Conservation (phyloP, 2,888 invertebrate genomes). For the Leptura quadrifasciata region DNA sequence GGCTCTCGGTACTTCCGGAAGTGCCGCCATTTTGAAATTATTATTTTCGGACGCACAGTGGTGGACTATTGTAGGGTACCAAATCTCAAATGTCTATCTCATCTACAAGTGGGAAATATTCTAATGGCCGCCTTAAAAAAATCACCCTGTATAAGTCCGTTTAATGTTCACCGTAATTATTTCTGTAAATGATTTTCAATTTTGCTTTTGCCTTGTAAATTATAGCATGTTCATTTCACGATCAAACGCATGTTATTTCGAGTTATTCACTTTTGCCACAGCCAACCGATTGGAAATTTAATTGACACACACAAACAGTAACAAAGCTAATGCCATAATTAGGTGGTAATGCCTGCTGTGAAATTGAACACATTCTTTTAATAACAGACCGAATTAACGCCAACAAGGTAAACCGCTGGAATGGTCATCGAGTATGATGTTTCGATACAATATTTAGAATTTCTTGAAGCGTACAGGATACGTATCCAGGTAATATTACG, state of each 20-base stretch:
- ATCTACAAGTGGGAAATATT: no score
- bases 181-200: not conserved
- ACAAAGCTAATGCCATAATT: slow-evolving; percentile 8
- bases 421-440: not conserved
- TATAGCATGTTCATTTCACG: not conserved
- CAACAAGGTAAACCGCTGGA: not conserved
- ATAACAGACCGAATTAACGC: not conserved
- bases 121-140: no score
- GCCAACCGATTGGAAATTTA: slow-evolving; percentile 25
- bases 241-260: not conserved
- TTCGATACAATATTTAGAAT: not conserved
- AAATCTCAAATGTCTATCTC: no score
- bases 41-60: no score
- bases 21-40: no score
- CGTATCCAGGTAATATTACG: no score
- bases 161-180: not conserved
- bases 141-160: no score
- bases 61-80: no score
- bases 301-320: slow-evolving; percentile 13
- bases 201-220: not conserved
- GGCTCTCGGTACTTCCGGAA: no score
- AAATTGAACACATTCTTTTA: not conserved
- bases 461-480: no score
- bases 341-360: slow-evolving; percentile 2
- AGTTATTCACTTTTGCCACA: slow-evolving; percentile 23